Base-by-base conservation (phyloP, 1,140 invertebrate genomes). In the Philotrypesis tridentata region DNA sequence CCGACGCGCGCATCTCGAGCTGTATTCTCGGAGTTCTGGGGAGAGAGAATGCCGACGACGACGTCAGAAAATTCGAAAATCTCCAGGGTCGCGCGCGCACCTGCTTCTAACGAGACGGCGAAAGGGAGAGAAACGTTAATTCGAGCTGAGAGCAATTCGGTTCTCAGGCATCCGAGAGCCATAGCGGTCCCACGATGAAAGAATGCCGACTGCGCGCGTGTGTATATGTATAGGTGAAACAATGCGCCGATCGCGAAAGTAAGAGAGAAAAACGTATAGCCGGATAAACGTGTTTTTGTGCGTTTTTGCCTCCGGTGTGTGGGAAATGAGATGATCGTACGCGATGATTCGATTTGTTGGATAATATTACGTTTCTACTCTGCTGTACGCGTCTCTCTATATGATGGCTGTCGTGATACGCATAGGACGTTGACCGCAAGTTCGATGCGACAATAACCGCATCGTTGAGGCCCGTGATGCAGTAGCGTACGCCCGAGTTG, bases 51-150 rank as follows among this genome's bases (percentile, higher is more conserved):
- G 17, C 37, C 0, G 68, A 55, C 17, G 68, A 55, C 17, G 48
- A 55, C 48, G 21, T n/a, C 21, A 37, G 23, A 37, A 71, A 71
- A 71, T 40, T 37, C 33, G 21, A 71, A 71, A 71, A 71, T 71
- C 31, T 71, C 33, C 31, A 37, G 37, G 37, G 37, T 71, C 23
- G 21, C n/a, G 25, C n/a, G 25, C 31, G 68, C 68, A 71, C 37
- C 68, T 71, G 68, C 33, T 71, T 37, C 68, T 71, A 71, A 71
- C 33, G 68, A 71, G 65, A 17, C 2, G 48, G 48, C 48, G 48
- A 55, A 55, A 55, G 48, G n/a, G 43, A 48, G 43, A n/a, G 48
- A 55, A 55, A 55, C 48, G 48, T 55, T 55, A 55, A 55, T 55
- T 55, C 48, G 48, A 55, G 48, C 48, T n/a, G n/a, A 5, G 4